Conservation (phyloP, 2,113 vertebrate species). For the Osmerus eperlanus region DNA sequence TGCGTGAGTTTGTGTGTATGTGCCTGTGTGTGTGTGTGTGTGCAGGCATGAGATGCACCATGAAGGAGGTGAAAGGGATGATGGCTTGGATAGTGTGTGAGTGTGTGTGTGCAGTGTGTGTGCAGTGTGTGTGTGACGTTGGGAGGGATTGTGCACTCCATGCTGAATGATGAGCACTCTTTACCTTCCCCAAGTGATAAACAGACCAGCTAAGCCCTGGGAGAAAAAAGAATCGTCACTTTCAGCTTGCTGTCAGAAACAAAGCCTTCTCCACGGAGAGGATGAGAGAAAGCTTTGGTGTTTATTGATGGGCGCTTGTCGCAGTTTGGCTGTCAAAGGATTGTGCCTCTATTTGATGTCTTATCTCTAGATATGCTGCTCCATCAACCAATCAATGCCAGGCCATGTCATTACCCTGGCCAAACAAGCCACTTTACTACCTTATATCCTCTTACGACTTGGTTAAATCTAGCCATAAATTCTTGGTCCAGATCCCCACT, state of each 20-base stretch:
- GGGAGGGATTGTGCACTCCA: too few species aligned
- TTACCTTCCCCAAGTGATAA: too few species aligned
- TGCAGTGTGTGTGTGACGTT: neutral
- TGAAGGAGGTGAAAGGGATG: neutral
- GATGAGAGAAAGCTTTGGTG: neutral
- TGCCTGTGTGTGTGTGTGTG: neutral
- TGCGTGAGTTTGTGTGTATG: neutral
- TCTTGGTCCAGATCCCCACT: slow-evolving; percentile 44
- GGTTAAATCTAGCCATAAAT: slow-evolving; percentile 60
- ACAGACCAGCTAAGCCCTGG: too few species aligned
- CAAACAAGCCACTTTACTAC: slow-evolving; percentile 62
- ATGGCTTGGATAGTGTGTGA: neutral
- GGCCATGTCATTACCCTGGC: slow-evolving; percentile 52
- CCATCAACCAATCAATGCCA: slow-evolving; percentile 32
- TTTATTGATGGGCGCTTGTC: slow-evolving; percentile 42
- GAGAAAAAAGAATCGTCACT: too few species aligned
- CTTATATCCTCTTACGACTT: slow-evolving; percentile 52
- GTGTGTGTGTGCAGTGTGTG: neutral
- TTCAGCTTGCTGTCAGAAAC: too few species aligned
- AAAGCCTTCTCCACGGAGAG: too few species aligned
- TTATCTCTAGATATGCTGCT: slow-evolving; percentile 12
- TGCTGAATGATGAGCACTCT: too few species aligned
- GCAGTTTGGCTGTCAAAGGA: slow-evolving; percentile 52
- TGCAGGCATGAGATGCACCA: neutral
- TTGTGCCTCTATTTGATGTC: slow-evolving; percentile 22